phyloP scores from a whole-genome alignment of 2,113 vertebrate genomes.

The Coptodon rendalli region DNA sequence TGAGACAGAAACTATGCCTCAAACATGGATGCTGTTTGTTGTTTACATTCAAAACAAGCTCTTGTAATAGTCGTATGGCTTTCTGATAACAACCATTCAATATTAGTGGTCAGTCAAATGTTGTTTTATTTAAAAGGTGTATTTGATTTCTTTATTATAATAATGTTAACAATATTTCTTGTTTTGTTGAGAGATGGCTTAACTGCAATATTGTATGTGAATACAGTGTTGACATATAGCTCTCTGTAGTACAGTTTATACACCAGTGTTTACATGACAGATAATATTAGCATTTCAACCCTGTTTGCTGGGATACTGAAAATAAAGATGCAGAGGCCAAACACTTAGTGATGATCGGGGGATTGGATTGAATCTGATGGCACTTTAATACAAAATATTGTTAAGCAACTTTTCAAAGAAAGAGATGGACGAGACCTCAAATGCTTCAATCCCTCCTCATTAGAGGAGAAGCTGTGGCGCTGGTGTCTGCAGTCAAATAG shows the following conservation, averaged over 20 bases:
- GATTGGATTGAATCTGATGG: background rate
- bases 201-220: background rate
- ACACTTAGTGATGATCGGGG: background rate
- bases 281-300: accelerated
- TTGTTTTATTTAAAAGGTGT: background rate
- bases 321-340: background rate
- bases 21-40: background rate
- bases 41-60: background rate
- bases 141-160: background rate
- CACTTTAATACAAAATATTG: background rate
- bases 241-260: background rate
- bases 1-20: accelerated
- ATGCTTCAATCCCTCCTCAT: background rate
- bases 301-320: background rate
- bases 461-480: background rate
- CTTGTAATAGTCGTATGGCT: background rate
- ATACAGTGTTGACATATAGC: background rate
- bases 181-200: background rate
- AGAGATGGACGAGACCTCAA: background rate
- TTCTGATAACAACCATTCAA: background rate
- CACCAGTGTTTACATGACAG: background rate
- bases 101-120: background rate
- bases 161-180: background rate
- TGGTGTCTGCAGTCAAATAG: background rate
- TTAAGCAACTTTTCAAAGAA: background rate